Evolutionary conservation across 2,797 vertebrate genomes (phyloP).

Genomic region (Karalla daura): DNA sequence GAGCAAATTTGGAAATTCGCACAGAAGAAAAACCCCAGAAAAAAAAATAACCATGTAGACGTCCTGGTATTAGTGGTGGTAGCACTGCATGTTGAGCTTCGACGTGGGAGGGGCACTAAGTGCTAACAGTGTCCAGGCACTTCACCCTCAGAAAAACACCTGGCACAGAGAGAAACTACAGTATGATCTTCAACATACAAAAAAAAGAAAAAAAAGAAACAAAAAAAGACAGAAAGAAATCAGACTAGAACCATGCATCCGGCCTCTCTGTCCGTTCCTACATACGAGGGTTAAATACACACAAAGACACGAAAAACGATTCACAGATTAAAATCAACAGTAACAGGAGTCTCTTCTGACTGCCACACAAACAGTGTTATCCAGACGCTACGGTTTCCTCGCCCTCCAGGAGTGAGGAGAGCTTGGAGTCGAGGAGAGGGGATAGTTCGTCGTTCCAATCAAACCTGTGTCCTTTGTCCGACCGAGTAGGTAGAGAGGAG

Average conservation of each 20-base stretch:
- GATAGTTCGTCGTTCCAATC: constrained; percentile 59
- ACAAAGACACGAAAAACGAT: constrained; percentile 76
- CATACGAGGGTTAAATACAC: constrained; percentile 71
- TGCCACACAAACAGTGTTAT: constrained; percentile 58
- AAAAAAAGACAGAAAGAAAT: too few species aligned
- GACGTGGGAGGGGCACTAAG: constrained; percentile 66
- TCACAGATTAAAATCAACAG: constrained; percentile 76
- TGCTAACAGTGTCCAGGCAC: constrained; percentile 77
- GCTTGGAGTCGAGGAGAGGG: too few species aligned
- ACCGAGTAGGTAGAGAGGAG: constrained; percentile 47
- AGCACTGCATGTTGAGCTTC: constrained; percentile 63
- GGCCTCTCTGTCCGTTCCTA: constrained; percentile 68
- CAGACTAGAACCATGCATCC: constrained; percentile 78
- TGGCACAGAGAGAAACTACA: constrained; percentile 71
- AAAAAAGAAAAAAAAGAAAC: too few species aligned
- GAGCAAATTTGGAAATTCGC: constrained; percentile 50
- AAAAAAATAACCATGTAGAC: constrained; percentile 58
- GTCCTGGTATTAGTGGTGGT: constrained; percentile 58
- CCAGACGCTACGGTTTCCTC: constrained; percentile 70
- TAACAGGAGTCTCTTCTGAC: constrained; percentile 70
- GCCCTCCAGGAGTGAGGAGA: constrained; percentile 40
- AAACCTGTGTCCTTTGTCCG: constrained; percentile 63
- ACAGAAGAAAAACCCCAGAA: too few species aligned
- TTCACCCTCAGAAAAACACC: constrained; percentile 72
- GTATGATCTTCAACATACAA: constrained; percentile 61